These are phyloP conservation scores for Alfaro cultratus DNA, from an alignment of 2,797 vertebrate species.

Conservation along the genomic window DNA sequence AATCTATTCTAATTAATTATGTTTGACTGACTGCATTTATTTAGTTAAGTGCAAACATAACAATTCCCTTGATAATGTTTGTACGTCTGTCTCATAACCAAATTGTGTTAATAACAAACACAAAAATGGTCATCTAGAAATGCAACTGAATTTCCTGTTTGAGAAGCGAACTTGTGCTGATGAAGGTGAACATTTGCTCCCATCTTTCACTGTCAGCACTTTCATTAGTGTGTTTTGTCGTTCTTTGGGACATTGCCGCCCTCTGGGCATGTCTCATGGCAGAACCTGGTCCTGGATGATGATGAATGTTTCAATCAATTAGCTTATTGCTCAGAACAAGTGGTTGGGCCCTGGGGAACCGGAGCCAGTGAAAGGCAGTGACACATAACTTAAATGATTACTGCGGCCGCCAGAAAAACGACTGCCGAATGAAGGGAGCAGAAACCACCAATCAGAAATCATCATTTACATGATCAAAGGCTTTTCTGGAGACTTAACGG, in stretches of 20 bases:
- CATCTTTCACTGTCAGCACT: constrained; percentile 43
- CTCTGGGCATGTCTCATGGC: constrained; percentile 40
- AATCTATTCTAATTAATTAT: constrained; percentile 44
- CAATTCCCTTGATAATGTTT: constrained; percentile 21
- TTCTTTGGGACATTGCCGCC: constrained; percentile 49
- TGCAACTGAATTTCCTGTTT: constrained; percentile 23
- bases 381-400: constrained; percentile 68
- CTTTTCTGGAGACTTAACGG: neutral
- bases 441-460: neutral
- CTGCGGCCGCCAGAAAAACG: constrained; percentile 27
- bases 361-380: constrained; percentile 44
- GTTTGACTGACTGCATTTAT: constrained; percentile 25
- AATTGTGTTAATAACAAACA: constrained; percentile 8
- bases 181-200: constrained; percentile 13
- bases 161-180: constrained; percentile 11
- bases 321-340: constrained; percentile 74
- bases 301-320: constrained; percentile 77
- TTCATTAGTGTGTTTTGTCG: constrained; percentile 56
- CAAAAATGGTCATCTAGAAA: neutral
- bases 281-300: constrained; percentile 53
- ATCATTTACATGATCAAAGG: neutral
- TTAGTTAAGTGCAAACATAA: constrained; percentile 29
- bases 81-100: constrained; percentile 2
- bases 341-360: constrained; percentile 46
- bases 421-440: constrained; percentile 8